Evolutionary conservation across 2,113 vertebrate genomes (phyloP), one percentile per base, ranked within the genome.

Genomic region (Perca flavescens): DNA sequence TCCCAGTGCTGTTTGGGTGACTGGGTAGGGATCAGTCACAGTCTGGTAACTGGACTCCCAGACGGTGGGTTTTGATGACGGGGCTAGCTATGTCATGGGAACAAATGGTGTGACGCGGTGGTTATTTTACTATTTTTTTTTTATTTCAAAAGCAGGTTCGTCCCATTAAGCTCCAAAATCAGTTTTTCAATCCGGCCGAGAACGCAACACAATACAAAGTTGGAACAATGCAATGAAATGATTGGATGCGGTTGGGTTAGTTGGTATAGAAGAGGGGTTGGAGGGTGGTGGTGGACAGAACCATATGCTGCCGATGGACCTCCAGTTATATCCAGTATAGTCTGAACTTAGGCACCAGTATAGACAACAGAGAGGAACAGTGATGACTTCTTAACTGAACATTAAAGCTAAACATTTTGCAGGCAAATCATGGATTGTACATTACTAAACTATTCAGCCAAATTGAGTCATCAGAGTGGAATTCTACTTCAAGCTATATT

Each of bases 21-120:
- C 83, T 89, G 82, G 70, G 74, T 87, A 79, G 22, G 73, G 90
- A 89, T 93, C 90, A 86, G 88, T 94, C 93, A 89, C 90, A 86
- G 90, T 93, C 87, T 91, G 67, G 87, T 92, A 77, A 79, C 63
- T 63, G 68, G 69, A 86, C 66, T 69, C 49, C 61, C 74, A 83
- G 86, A 88, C 74, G 1, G 46, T 86, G 72, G 71, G 66, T 22
- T 56, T 60, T 69, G 61, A 74, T 90, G 80, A 85, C 46, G 16
- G 53, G 40, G 63, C 79, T 74, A 58, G 21, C 84, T 54, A 46
- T 70, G 68, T 76, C 68, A 75, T 28, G 17, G 54, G 60, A 78
- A 86, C 74, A 83, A 86, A 85, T 83, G 58, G 58, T 43, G 70
- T 63, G 77, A 69, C 52, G 54, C 12, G 21, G 49, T 71, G 57